Conservation (phyloP, 2,888 invertebrate genomes). For the Cephus runcator region DNA sequence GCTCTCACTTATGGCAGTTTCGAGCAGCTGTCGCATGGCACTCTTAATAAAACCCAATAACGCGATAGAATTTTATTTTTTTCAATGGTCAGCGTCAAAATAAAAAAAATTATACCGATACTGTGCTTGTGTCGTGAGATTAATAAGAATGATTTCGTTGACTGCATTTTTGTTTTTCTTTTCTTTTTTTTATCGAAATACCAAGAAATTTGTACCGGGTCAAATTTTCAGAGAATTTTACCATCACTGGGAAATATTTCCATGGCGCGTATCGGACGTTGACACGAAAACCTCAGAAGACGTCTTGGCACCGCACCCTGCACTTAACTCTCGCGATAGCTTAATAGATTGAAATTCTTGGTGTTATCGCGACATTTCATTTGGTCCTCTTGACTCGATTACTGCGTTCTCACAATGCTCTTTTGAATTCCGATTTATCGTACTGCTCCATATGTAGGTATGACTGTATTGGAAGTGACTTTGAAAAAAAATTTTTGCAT, state of each 20-base stretch:
- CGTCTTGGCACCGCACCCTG: constrained; percentile 1
- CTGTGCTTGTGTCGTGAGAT: no score
- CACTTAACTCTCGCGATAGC: constrained; percentile 16
- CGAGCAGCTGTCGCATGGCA: no score
- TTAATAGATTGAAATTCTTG: constrained; percentile 36
- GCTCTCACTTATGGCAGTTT: constrained; percentile 3
- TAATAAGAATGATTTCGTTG: no score
- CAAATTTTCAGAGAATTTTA: not conserved
- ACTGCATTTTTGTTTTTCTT: not conserved
- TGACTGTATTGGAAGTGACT: no score
- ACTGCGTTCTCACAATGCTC: constrained; percentile 14
- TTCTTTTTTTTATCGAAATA: constrained; percentile 7
- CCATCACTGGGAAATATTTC: no score
- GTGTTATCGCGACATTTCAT: constrained; percentile 39
- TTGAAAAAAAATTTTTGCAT: no score
- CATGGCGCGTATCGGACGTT: not conserved
- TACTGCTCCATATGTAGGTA: no score
- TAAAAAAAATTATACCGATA: no score
- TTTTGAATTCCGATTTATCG: not conserved
- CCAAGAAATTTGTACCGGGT: constrained; percentile 10
- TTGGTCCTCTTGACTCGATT: constrained; percentile 10
- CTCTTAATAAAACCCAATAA: no score
- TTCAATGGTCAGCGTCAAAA: no score
- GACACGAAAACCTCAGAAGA: not conserved
- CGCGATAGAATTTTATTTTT: no score